A percentile compares a stretch with the other conserved stretches of the same genome.
Evolutionary conservation across 2,797 vertebrate genomes (phyloP).

Genomic region (Pangasius djambal): DNA sequence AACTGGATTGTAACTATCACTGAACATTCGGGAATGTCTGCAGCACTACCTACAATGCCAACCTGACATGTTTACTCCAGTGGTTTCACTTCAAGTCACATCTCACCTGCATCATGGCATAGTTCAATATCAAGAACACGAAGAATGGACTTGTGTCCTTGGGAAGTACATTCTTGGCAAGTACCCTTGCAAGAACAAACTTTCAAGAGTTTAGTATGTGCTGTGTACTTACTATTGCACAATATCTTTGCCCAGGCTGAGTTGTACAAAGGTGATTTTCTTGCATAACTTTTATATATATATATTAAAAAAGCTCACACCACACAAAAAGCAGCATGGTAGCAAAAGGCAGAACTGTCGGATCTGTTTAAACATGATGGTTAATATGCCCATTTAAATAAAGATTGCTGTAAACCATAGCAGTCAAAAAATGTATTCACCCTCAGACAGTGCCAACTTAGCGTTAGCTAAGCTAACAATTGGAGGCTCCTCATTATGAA

Average conservation of each 20-base stretch:
- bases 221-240: not conserved
- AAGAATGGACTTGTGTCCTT: not conserved
- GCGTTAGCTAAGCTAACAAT: not conserved
- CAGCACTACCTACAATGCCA: not conserved
- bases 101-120: not conserved
- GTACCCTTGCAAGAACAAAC: not conserved
- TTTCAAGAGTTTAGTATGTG: not conserved
- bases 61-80: not conserved
- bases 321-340: not conserved
- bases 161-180: conserved; percentile 11
- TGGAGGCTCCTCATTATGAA: not conserved
- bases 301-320: not conserved
- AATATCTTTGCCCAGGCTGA: not conserved
- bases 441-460: not conserved
- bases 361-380: not conserved
- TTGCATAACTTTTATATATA: not conserved
- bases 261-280: not conserved
- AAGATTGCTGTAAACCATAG: not conserved
- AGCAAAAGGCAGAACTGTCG: not conserved
- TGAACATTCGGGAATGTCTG: not conserved
- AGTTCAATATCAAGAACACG: not conserved
- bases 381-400: not conserved
- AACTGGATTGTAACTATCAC: not conserved
- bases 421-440: not conserved
- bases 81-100: not conserved